Base-by-base conservation (phyloP, 2,113 vertebrate species). In the Antechinus stuartii region DNA sequence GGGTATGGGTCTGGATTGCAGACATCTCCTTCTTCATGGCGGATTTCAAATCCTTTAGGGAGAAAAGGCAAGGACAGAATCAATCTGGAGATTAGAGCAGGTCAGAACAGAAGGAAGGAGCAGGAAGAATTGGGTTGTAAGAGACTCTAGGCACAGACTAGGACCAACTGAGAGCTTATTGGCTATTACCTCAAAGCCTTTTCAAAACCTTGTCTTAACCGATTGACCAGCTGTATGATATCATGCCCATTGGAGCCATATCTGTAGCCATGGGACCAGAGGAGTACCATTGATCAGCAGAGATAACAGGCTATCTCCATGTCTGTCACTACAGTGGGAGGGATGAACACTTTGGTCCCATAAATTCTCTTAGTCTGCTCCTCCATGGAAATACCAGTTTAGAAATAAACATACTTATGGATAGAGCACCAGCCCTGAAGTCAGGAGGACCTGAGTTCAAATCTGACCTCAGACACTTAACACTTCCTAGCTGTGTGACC, bases 21-120 rank as follows among this genome's bases (percentile, higher is more conserved):
- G 92, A 47, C 61, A 94, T 90, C n/a, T 97, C 95, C 0, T 97
- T 94, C 27, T 92, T 90, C 94, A 96, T n/a, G 90, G 61, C 19
- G 0, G 89, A 90, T 47, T 46, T 96, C 55, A 97, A 52, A 49
- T 76, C 91, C 96, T 97, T 42, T 84, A 22, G n/a, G 19, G 68
- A 84, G 68, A 84, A 84, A 19, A 76, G 16, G 14, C 61, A 76
- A 76, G 61, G 35, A n/a, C 6, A n/a, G 61, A n/a, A 8, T 76
- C 30, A 76, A n/a, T 6, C 61, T 76, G 3, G 35, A 76, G 14
- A 4, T 76, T 76, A n/a, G 61, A 76, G 35, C n/a, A 19, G n/a
- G 61, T 35, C n/a, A 76, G 19, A 84, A 84, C 0, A 68, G 68
- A 84, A 84, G 19, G 19, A 42, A 68, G 14, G 35, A 76, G 14